Conservation (phyloP, 2,888 invertebrate species). For the Caenorhabditis sp. region DNA sequence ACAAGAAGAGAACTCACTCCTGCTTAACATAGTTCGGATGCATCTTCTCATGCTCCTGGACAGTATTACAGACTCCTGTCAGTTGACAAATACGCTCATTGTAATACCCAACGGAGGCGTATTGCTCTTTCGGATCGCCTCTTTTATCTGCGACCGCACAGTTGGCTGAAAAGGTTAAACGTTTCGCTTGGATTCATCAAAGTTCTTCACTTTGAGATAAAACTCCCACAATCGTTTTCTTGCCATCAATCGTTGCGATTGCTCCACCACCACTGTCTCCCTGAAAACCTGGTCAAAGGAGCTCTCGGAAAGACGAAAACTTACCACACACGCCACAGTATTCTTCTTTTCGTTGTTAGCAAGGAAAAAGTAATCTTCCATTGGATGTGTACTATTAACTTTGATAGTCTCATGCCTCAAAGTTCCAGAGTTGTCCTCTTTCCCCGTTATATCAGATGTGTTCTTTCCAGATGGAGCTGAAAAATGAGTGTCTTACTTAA, state of each 20-base stretch:
- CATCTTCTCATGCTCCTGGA: neutral
- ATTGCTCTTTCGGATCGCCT: neutral
- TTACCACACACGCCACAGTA: slow-evolving; percentile 20
- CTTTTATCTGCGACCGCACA: neutral
- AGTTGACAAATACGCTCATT: neutral
- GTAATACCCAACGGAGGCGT: slow-evolving; percentile 30
- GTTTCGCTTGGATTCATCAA: neutral
- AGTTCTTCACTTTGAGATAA: slow-evolving; percentile 17
- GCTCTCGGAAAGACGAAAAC: neutral
- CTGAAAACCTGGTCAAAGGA: neutral
- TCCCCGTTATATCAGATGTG: neutral
- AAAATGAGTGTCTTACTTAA: too few species aligned
- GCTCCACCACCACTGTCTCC: slow-evolving; percentile 40
- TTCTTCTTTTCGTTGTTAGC: neutral
- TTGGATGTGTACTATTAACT: neutral
- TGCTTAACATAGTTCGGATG: neutral
- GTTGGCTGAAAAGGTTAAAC: slow-evolving; percentile 3
- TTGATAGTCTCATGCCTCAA: slow-evolving; percentile 12
- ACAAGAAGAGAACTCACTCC: neutral
- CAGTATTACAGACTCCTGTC: slow-evolving; percentile 12
- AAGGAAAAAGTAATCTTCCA: slow-evolving; percentile 3
- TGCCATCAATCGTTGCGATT: neutral
- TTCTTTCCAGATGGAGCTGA: neutral
- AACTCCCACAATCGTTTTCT: slow-evolving; percentile 17
- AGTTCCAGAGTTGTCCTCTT: neutral